These are phyloP conservation scores for Carduelis carduelis DNA, from an alignment of 2,797 vertebrate species.

Conservation along the genomic window DNA sequence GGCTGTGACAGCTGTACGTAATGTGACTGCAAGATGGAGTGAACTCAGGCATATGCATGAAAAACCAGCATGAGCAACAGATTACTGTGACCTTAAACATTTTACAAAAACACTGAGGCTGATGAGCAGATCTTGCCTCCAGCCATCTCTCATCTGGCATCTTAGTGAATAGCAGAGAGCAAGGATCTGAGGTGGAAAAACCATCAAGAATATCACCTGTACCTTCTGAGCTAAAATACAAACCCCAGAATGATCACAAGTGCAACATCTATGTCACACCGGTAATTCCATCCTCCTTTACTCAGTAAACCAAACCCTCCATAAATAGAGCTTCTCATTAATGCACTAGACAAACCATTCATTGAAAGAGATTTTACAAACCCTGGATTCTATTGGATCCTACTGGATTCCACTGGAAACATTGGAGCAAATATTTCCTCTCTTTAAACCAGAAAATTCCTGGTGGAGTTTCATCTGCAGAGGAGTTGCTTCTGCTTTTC, in stretches of 20 bases:
- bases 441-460: not conserved
- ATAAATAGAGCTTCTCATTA: not conserved
- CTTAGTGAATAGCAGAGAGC: not conserved
- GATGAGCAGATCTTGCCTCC: not conserved
- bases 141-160: not conserved
- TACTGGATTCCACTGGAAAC: not conserved
- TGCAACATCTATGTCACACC: not conserved
- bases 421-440: not conserved
- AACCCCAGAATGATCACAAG: not conserved
- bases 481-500: not conserved
- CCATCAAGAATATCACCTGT: not conserved
- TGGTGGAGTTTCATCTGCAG: not conserved
- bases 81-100: not conserved
- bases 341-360: not conserved
- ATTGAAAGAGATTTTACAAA: not conserved
- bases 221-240: not conserved
- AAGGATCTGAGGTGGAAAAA: not conserved
- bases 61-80: not conserved
- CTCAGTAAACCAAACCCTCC: not conserved
- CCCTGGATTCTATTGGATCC: not conserved
- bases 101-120: not conserved
- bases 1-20: not conserved
- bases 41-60: not conserved
- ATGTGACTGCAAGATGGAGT: not conserved
- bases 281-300: not conserved